Conservation (phyloP, 2,797 vertebrate species). For the Calcarius lapponicus region DNA sequence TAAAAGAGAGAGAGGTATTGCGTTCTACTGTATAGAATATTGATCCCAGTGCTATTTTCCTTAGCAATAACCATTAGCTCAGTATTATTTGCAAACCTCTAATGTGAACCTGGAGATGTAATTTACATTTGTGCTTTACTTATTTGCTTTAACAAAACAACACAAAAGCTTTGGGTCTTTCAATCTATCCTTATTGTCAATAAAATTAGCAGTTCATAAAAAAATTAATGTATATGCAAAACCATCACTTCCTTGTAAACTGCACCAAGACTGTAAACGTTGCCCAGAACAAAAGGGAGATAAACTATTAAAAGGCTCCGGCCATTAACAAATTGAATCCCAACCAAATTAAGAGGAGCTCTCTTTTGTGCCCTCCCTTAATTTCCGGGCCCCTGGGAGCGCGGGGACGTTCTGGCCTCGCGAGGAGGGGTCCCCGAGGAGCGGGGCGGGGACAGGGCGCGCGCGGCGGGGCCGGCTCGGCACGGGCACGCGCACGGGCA, state of each 20-base stretch:
- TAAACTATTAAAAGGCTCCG: constrained; percentile 52
- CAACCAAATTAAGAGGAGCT: constrained; percentile 36
- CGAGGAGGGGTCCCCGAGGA: not conserved
- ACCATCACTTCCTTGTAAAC: constrained; percentile 77
- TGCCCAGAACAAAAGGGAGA: constrained; percentile 56
- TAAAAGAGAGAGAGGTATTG: constrained; percentile 96
- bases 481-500: not conserved
- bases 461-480: not conserved
- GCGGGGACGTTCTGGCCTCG: not conserved
- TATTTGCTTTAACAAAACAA: constrained; percentile 84
- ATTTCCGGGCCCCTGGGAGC: constrained; percentile 11
- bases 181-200: constrained; percentile 81
- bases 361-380: not conserved
- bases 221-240: constrained; percentile 76
- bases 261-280: constrained; percentile 62
- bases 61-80: constrained; percentile 97
- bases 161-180: constrained; percentile 80
- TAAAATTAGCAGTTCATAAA: constrained; percentile 79
- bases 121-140: constrained; percentile 83
- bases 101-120: constrained; percentile 82
- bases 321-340: constrained; percentile 64
- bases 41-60: constrained; percentile 98
- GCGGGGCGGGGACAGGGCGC: not conserved
- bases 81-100: constrained; percentile 83
- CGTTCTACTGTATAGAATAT: constrained; percentile 89